These are phyloP conservation scores for Amia ocellicauda DNA, from an alignment of 2,113 vertebrate genomes.

Conservation along the genomic window DNA sequence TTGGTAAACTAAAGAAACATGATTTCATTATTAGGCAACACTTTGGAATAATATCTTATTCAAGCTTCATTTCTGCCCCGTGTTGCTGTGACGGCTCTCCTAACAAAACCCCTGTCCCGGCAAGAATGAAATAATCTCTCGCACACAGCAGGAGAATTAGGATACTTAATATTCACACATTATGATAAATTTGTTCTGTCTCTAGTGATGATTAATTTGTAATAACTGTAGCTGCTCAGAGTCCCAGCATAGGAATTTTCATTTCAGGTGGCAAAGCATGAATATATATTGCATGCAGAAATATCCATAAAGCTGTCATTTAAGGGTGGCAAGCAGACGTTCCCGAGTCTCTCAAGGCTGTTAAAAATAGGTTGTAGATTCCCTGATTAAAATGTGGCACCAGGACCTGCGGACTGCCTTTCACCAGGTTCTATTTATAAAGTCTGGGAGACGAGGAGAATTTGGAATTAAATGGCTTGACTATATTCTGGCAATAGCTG, in stretches of 20 bases:
- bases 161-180: conserved; percentile 7
- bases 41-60: neutral
- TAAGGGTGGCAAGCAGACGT: neutral
- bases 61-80: neutral
- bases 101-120: neutral
- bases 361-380: neutral
- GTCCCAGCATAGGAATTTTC: neutral
- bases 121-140: neutral
- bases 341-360: neutral
- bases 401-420: too few relatives aligned
- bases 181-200: conserved; percentile 1
- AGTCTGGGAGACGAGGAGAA: too few relatives aligned
- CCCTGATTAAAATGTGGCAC: neutral
- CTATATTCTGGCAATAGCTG: too few relatives aligned
- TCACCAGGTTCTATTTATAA: too few relatives aligned
- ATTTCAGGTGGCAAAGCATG: neutral
- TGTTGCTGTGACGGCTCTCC: neutral
- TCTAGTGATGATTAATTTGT: conserved; percentile 4
- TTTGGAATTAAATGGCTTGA: too few relatives aligned
- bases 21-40: too few relatives aligned
- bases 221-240: neutral
- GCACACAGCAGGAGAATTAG: neutral
- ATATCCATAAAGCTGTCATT: conserved; percentile 1
- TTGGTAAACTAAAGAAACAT: too few relatives aligned
- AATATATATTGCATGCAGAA: neutral